Evolutionary conservation across 2,113 vertebrate genomes (phyloP).

Genomic region (Pelvicachromis taeniatus): DNA sequence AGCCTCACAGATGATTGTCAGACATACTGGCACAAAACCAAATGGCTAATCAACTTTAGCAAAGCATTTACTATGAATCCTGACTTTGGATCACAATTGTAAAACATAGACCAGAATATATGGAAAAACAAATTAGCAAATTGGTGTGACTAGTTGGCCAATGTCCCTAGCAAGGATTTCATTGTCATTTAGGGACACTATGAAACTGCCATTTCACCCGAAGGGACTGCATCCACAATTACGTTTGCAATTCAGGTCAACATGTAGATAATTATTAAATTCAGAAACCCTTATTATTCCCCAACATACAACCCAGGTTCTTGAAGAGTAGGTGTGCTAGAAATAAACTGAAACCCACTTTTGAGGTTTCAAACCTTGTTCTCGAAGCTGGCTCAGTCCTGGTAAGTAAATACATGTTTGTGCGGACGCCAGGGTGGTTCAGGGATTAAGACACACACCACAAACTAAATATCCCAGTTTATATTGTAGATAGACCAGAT

Average conservation of each 20-base stretch:
- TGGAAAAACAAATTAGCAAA: neutral
- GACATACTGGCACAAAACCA: neutral
- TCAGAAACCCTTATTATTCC: neutral
- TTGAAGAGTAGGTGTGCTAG: neutral
- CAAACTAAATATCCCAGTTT: neutral
- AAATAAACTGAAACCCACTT: neutral
- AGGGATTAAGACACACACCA: neutral
- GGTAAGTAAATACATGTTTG: neutral
- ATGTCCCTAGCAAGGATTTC: neutral
- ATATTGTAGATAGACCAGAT: too few relatives aligned
- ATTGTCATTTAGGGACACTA: neutral
- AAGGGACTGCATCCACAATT: neutral
- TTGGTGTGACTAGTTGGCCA: neutral
- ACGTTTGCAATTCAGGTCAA: neutral
- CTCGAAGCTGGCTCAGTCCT: neutral
- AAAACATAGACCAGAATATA: neutral
- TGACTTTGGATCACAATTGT: neutral
- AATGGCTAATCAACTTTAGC: neutral
- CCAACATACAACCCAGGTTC: neutral
- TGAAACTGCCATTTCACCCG: neutral
- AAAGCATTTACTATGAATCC: neutral
- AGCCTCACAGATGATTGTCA: neutral
- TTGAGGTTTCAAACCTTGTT: neutral
- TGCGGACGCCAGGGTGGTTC: neutral
- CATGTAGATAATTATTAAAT: neutral